Conservation (phyloP, 2,113 vertebrate genomes). For the Mastomys natalensis region DNA sequence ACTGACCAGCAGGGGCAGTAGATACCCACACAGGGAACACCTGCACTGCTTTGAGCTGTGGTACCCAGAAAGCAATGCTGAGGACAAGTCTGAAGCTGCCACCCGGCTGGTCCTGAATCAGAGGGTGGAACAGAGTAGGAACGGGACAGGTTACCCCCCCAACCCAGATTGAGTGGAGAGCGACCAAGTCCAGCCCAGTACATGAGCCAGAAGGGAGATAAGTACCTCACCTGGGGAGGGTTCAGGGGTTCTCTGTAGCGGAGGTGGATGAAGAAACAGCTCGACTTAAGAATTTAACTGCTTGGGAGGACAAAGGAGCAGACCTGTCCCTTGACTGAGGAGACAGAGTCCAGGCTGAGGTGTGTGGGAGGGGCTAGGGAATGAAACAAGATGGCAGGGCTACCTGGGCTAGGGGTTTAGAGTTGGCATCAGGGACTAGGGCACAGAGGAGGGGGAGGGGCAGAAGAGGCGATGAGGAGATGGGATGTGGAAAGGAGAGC, state of each 20-base stretch:
- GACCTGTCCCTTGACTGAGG: not conserved
- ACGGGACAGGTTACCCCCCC: rapidly evolving
- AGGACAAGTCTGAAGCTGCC: not conserved
- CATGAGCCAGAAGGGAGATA: not conserved
- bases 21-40: not conserved
- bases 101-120: not conserved
- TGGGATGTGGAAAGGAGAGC: too few species aligned
- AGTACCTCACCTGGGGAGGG: too few species aligned
- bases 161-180: not conserved
- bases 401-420: not conserved
- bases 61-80: not conserved
- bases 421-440: not conserved
- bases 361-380: too few species aligned
- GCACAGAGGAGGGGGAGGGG: too few species aligned
- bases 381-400: not conserved
- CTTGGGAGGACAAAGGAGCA: not conserved
- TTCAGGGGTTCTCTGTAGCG: too few species aligned
- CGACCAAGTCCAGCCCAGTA: not conserved
- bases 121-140: not conserved
- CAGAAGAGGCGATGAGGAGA: not conserved
- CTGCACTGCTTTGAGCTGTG: not conserved
- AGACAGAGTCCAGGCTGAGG: not conserved
- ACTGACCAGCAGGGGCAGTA: conserved; percentile 66
- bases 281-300: too few species aligned
- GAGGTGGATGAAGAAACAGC: not conserved